Base-by-base conservation (phyloP, 35 echinoderm and acorn worm genomes). In the Lytechinus pictus region DNA sequence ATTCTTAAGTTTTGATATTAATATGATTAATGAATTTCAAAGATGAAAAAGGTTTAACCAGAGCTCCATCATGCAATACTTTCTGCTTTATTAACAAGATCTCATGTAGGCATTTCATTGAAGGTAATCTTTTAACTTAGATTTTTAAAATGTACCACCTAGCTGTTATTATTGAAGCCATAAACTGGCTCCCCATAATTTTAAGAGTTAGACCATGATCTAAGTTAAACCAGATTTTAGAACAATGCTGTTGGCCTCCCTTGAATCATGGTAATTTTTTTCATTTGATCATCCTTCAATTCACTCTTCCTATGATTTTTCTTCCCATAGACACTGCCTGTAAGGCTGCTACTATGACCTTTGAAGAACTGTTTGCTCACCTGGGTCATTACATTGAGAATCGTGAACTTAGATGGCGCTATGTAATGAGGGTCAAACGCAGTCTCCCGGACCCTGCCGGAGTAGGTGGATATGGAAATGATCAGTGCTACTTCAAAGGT, bases 401-500 rank as follows among this genome's bases (percentile, higher is more conserved):
- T 79, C 87, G 96, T 72, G 96, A 99, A 27, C 94, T 97, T 8
- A 86, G 98, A 24, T 99, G 98, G 98, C 96, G 96, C 87, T 97
- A 97, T 89, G 98, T 99, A 5, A 99, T 99, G 98, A 60, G 98
- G 86, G 98, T 97, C 10, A 99, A 99, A 54, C 27, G 98, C 4
- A 89, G 96, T n/a, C 91, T 99, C 27, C 94, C 94, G 16, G 96
- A 99, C 52, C 95, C 97, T 14, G 94, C 86, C 53, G 95, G 95
- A 55, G 91, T 96, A 56, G 98, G 98, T 12, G 98, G 98, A 14
- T 97, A 96, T 55, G 98, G 98, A 4, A 99, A 97, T 27, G 98
- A 99, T 86, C 98, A 99, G 86, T 99, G 98, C 89, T 99, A 99
- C 90, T 99, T 99, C 86, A 96, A 91, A 97, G 98, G 98, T 99